Base-by-base conservation (phyloP, 2,113 vertebrate species). In the Apistogramma diplotaenia region DNA sequence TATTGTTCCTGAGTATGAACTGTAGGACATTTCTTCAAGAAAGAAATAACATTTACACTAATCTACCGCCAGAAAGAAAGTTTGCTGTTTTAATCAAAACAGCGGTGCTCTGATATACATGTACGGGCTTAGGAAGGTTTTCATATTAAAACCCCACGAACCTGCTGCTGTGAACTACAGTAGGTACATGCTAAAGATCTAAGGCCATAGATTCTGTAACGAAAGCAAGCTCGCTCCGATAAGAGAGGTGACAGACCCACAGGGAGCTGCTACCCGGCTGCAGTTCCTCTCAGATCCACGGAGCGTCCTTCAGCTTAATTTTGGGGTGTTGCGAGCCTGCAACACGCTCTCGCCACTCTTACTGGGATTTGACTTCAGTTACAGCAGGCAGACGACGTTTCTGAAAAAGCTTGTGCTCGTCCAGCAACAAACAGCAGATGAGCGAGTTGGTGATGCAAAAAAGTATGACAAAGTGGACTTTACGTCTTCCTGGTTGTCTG, bases 1-100 rank as follows among this genome's bases (percentile, higher is more conserved):
- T 65, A 83, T 65, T 82, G 83, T 93, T 93, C 93, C 93, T 94
- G 92, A 94, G 92, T 81, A 93, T 92, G 92, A 89, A 91, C 85
- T 89, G 62, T 90, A 89, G 53, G 56, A 65, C 79, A 85, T 92
- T 87, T 77, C 61, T 87, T 60, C 82, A 83, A 83, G 57, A 84
- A 87, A 77, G 19, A 85, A 85, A 78, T 73, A 23, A 43, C 57
- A 54, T 57, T 25, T 83, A 35, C 40, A 60, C 65, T 37, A 53
- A 57, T 58, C 51, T 57, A 72, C 49, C 59, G 25, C 51, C 65
- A 67, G 31, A 71, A 72, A 54, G 37, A 76, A 57, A 71, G 51
- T 62, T 54, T 49, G 62, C 46, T 23, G 77, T 57, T 89, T 76
- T 65, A 4, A 59, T 73, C 9, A 7, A 37, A 74, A 85, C 75